Evolutionary conservation across 1,140 invertebrate genomes (phyloP), one percentile per base, ranked within the genome.

Genomic region (Dinoponera quadriceps): DNA sequence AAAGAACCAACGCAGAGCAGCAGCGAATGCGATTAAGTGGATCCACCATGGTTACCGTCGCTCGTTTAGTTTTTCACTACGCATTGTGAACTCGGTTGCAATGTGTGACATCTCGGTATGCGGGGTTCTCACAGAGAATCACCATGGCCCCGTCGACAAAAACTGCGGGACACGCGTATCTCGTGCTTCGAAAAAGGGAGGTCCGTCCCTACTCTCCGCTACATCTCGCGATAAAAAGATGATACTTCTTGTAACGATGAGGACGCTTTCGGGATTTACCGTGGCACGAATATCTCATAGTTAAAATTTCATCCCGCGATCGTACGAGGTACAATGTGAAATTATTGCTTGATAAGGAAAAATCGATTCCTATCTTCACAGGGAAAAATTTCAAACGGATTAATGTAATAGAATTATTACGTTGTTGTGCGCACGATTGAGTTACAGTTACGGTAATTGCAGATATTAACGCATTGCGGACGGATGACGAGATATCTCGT

Each of bases 111-210:
- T 78, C 74, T 87, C 71, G 87, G 85, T 84, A 85, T 85, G 86
- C 88, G 81, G 85, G 84, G 88, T 92, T 93, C 92, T 92, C 91
- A 92, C 91, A 91, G 85, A 85, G 74, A 85, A 87, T 90, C n/a
- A n/a, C 80, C 74, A 83, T 68, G 85, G 77, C 84, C 74, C 69
- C 83, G 48, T 29, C 69, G 80, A 90, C 82, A 91, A 90, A 91
- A 91, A 91, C 85, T 82, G 25, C 83, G 68, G 73, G 62, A 74
- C 49, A 44, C 48, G 29, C 48, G 75, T 80, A 55, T 78, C 62
- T 78, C n/a, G 51, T 13, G 49, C 49, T 55, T 69, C 13, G 51
- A 71, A 71, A 71, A 71, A 51, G n/a, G 18, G 27, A 20, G 63
- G 62, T n/a, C 14, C 3, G 44, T 54, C 33, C 2, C 75, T 44